Evolutionary conservation across 2,113 vertebrate species (phyloP).

Genomic region (Macquaria ambigua): DNA sequence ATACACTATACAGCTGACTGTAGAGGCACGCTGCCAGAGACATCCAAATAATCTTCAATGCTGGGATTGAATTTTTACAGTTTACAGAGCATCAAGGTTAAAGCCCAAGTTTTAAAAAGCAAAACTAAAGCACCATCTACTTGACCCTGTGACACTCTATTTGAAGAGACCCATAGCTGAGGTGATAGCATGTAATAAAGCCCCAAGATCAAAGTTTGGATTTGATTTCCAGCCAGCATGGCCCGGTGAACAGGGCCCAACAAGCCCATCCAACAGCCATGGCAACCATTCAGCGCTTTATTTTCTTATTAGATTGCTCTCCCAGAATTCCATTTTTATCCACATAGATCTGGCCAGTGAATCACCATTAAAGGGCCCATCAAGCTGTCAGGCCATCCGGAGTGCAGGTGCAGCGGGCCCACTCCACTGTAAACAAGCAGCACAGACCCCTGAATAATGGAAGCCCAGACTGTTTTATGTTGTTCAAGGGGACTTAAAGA

Average conservation of each 20-base stretch:
- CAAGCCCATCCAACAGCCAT: conserved; percentile 72
- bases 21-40: conserved; percentile 41
- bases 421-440: conserved; percentile 84
- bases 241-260: conserved; percentile 64
- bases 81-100: conserved; percentile 74
- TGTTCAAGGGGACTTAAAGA: conserved; percentile 78
- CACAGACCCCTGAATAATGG: conserved; percentile 80
- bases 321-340: conserved; percentile 87
- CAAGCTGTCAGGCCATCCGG: conserved; percentile 84
- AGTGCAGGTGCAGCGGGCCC: conserved; percentile 79
- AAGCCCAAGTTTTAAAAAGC: conserved; percentile 66
- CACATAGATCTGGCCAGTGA: conserved; percentile 85
- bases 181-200: conserved; percentile 79
- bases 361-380: conserved; percentile 86
- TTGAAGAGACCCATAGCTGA: conserved; percentile 59
- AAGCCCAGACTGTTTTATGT: conserved; percentile 78
- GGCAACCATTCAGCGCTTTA: conserved; percentile 79
- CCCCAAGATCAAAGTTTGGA: conserved; percentile 81
- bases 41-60: conserved; percentile 36
- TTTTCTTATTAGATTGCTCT: conserved; percentile 86
- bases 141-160: conserved; percentile 73
- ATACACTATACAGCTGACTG: conserved; percentile 43
- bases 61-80: conserved; percentile 63
- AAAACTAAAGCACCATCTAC: conserved; percentile 67
- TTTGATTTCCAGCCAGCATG: conserved; percentile 76